Evolutionary conservation across 2,113 vertebrate genomes (phyloP), one percentile per base, ranked within the genome.

Genomic region (Bubo blakistoni): DNA sequence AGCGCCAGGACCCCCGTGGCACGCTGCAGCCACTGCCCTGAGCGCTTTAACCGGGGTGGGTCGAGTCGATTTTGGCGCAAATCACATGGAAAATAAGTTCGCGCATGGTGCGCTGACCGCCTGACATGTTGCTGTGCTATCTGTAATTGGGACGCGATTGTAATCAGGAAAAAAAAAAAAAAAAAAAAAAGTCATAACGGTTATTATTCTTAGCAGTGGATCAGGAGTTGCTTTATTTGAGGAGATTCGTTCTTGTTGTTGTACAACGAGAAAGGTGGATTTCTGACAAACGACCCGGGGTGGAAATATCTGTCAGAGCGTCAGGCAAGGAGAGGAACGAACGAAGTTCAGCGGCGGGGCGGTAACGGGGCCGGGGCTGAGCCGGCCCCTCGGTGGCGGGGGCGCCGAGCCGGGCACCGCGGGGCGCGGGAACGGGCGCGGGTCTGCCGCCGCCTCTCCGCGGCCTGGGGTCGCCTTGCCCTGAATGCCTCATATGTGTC

Each of bases 61-160:
- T 22, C 73, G 6, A 20, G 70, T 10, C 54, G 58, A 27, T 49
- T 32, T 21, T 16, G 27, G 13, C 2, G 1, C 19, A 86, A 79
- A 81, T 44, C 51, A 12, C 40, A 19, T 2, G 6, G 38, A 49
- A 76, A 77, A 76, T 36, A 24, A 40, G 7, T 38, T 69, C 32
- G 52, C 20, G 22, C 3, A 0, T 5, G 20, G 19, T 21, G 32
- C 47, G 2, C 15, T 7, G 20, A n/a, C 29, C 0, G 2, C 10
- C 9, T 15, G 36, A 25, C 8, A 10, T 5, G 14, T 36, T 51
- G 4, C 38, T 59, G 47, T 51, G 57, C 27, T 82, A 20, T 11
- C 65, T 66, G 21, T 44, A 57, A 46, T 10, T 14, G 30, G 10
- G 17, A 14, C 0, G 3, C 1, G 5, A 32, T 42, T 88, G 16